Evolutionary conservation across 2,797 vertebrate species (phyloP).

Genomic region (Adelosebastes latens): DNA sequence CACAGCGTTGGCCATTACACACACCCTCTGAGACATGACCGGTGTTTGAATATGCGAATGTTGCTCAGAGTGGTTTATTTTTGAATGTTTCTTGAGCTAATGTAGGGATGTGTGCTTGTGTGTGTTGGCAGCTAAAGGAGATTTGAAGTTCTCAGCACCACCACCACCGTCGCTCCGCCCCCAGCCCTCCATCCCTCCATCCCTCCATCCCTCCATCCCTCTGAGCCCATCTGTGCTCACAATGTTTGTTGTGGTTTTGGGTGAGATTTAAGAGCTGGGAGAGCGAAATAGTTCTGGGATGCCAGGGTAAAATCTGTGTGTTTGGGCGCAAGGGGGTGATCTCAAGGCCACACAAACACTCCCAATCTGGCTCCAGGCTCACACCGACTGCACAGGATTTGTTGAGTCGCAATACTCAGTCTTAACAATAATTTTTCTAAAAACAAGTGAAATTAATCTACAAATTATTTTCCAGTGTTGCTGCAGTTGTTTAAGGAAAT

Average conservation of each 20-base stretch:
- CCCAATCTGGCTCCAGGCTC: conserved; percentile 37
- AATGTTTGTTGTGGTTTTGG: conserved; percentile 62
- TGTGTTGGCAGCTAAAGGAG: conserved; percentile 19
- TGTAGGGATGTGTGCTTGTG: conserved; percentile 7
- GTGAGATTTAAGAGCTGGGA: conserved; percentile 54
- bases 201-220: neutral
- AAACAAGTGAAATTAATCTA: neutral
- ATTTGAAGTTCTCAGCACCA: conserved; percentile 23
- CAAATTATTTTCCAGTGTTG: neutral
- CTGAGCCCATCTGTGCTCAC: conserved; percentile 49
- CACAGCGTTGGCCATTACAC: conserved; percentile 20
- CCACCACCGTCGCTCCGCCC: neutral
- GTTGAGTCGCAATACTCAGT: neutral
- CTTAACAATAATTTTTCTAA: neutral
- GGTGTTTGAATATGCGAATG: conserved; percentile 55
- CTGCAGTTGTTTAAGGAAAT: neutral
- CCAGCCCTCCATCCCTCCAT: neutral
- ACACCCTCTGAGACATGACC: conserved; percentile 19
- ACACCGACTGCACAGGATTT: conserved; percentile 12
- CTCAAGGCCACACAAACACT: conserved; percentile 56
- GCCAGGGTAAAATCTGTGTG: conserved; percentile 47
- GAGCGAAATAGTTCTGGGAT: conserved; percentile 49
- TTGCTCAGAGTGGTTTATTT: conserved; percentile 37
- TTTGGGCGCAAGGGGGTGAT: conserved; percentile 29
- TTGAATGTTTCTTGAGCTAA: conserved; percentile 12